These are phyloP conservation scores for Pyrgilauda ruficollis DNA, from an alignment of 2,113 vertebrate species.

Conservation along the genomic window DNA sequence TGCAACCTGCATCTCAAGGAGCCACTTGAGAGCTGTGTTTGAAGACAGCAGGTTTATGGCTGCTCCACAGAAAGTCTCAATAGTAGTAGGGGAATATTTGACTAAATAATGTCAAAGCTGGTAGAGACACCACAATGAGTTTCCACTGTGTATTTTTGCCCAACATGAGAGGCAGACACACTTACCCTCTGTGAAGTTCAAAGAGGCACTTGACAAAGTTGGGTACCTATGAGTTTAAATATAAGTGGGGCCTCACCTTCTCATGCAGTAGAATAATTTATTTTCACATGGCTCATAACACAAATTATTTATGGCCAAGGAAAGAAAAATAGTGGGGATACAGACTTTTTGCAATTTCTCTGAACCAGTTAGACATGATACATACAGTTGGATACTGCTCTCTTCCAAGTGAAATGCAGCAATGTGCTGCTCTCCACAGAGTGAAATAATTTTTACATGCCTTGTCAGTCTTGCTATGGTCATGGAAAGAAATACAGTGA, in stretches of 20 bases:
- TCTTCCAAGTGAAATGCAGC: conserved; percentile 38
- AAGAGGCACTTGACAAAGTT: background rate
- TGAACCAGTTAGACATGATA: conserved; percentile 4
- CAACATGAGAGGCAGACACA: background rate
- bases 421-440: conserved; percentile 20
- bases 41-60: background rate
- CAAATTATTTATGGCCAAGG: conserved; percentile 44
- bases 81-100: background rate
- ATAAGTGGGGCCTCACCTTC: background rate
- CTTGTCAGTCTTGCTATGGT: conserved; percentile 17
- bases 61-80: background rate
- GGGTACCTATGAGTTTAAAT: background rate
- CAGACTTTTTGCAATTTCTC: background rate
- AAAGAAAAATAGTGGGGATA: conserved; percentile 54
- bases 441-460: conserved; percentile 61
- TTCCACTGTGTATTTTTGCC: background rate
- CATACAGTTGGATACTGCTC: background rate
- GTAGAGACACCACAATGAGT: background rate
- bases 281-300: conserved; percentile 20
- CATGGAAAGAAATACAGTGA: conserved; percentile 62
- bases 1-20: background rate
- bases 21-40: background rate
- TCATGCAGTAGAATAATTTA: background rate
- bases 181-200: background rate
- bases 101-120: background rate